Conservation (phyloP, 2,113 vertebrate species). For the Caranx ignobilis region DNA sequence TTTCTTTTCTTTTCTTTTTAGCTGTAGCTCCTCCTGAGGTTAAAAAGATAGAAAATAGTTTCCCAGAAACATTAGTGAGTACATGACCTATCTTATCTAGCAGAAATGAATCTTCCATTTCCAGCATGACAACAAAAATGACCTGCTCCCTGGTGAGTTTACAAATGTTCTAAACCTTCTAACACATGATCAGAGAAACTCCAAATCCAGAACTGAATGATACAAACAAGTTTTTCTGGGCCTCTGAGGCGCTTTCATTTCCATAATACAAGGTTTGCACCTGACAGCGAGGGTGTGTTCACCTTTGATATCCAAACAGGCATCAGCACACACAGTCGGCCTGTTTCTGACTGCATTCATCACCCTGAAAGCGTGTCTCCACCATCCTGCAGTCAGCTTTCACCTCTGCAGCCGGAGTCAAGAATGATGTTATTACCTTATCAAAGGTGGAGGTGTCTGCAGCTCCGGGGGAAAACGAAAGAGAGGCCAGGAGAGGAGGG, state of each 20-base stretch:
- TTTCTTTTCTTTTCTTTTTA: too few relatives aligned
- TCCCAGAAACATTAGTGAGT: background rate
- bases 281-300: conserved; percentile 57
- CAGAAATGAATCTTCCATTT: background rate
- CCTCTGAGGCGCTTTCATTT: conserved; percentile 38
- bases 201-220: background rate
- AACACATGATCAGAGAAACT: background rate
- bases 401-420: conserved; percentile 89
- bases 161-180: background rate
- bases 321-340: conserved; percentile 51
- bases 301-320: conserved; percentile 68
- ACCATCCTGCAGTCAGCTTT: conserved; percentile 89
- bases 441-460: conserved; percentile 89
- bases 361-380: conserved; percentile 90
- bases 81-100: background rate
- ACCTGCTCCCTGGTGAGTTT: background rate
- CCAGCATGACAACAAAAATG: background rate
- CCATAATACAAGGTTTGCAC: background rate
- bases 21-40: background rate
- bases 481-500: conserved; percentile 22
- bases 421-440: conserved; percentile 86
- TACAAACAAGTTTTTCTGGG: conserved; percentile 13
- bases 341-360: conserved; percentile 89
- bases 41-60: background rate
- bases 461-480: conserved; percentile 70